Conservation (phyloP, 2,888 invertebrate species). For the Sminthurinus aureus region DNA sequence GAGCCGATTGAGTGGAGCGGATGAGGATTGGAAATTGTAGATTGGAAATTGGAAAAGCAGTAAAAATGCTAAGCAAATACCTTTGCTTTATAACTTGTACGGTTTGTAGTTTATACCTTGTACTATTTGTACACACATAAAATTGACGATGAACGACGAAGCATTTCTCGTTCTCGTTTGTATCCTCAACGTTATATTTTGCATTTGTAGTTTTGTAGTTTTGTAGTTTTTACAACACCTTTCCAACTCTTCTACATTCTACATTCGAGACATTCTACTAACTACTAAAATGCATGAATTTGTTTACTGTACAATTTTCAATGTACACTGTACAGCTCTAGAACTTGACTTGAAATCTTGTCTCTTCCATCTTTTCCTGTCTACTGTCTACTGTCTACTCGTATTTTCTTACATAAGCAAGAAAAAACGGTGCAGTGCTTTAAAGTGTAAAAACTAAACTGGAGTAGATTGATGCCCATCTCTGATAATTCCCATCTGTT, state of each 20-base stretch:
- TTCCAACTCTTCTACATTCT: neutral
- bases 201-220: neutral
- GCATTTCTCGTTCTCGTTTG: neutral
- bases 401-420: too few relatives aligned
- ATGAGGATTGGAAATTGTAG: neutral
- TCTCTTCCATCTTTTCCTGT: too few relatives aligned
- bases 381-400: too few relatives aligned
- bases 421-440: too few relatives aligned
- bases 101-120: too few relatives aligned
- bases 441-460: neutral
- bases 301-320: too few relatives aligned
- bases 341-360: too few relatives aligned
- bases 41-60: neutral
- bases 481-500: constrained; percentile 18
- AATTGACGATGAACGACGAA: too few relatives aligned
- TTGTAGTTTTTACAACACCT: neutral
- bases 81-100: too few relatives aligned
- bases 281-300: neutral
- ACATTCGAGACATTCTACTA: neutral
- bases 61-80: neutral
- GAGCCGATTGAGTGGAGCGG: neutral
- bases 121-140: too few relatives aligned
- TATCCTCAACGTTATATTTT: neutral
- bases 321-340: too few relatives aligned
- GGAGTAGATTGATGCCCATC: constrained; percentile 11